phyloP scores from a whole-genome alignment of 2,888 invertebrate species.

The Mylabris sibirica region DNA sequence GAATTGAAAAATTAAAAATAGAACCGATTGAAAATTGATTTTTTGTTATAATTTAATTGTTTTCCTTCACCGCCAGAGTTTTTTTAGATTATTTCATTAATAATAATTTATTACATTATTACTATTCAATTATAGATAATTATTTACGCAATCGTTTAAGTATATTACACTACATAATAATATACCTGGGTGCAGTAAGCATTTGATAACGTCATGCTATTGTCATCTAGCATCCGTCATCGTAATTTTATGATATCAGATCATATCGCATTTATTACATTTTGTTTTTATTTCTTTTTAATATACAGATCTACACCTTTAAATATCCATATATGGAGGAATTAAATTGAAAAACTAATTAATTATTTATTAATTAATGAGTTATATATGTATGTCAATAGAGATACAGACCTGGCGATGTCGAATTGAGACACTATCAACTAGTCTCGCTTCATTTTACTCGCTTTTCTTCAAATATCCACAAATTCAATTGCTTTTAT shows the following conservation, averaged over 20 bases:
- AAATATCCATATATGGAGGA: too few relatives aligned
- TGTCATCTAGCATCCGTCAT: neutral
- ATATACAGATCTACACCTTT: neutral
- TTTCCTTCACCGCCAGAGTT: too few relatives aligned
- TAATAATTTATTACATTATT: neutral
- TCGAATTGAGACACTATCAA: too few relatives aligned
- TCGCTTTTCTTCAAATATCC: too few relatives aligned
- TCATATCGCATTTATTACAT: neutral
- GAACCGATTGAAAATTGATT: neutral
- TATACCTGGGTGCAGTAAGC: neutral
- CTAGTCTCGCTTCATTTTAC: too few relatives aligned
- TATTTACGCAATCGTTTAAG: neutral
- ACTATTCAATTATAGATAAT: neutral
- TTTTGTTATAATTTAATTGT: too few relatives aligned
- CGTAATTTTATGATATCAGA: neutral
- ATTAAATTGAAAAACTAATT: too few relatives aligned
- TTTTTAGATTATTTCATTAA: neutral
- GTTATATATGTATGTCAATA: too few relatives aligned
- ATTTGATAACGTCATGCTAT: conserved; percentile 5
- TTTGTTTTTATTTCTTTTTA: neutral
- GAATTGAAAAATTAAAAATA: neutral
- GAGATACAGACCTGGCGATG: too few relatives aligned
- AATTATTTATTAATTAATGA: too few relatives aligned
- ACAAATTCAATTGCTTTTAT: too few relatives aligned
- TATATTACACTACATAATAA: neutral